phyloP scores from a whole-genome alignment of 2,797 vertebrate genomes.

The Chelonia mydas region DNA sequence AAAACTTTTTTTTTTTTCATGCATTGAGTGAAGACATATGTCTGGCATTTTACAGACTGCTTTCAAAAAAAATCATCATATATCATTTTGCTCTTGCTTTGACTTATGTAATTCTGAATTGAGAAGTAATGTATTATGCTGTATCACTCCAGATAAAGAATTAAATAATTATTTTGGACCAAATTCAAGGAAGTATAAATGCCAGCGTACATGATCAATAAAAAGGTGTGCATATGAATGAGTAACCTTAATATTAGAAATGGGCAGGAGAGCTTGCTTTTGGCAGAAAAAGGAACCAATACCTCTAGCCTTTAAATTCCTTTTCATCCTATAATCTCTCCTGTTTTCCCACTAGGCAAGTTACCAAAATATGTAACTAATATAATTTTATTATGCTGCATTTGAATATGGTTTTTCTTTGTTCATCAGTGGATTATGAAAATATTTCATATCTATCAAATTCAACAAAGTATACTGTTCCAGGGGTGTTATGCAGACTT shows the following conservation, averaged over 20 bases:
- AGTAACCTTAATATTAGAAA: not conserved
- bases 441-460: not conserved
- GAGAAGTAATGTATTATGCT: not conserved
- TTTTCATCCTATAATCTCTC: not conserved
- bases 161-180: not conserved
- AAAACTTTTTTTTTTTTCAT: not conserved
- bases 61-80: not conserved
- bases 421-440: not conserved
- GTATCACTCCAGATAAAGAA: not conserved
- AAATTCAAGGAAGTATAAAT: not conserved
- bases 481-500: not conserved
- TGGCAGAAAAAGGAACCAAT: not conserved
- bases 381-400: accelerated
- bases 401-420: not conserved
- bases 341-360: not conserved
- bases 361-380: not conserved
- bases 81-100: not conserved
- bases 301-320: not conserved
- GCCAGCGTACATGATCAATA: not conserved
- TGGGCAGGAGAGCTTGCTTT: accelerated
- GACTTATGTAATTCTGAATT: accelerated
- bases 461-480: not conserved
- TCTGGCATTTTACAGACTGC: not conserved
- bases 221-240: not conserved
- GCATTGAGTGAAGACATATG: not conserved